phyloP scores from a whole-genome alignment of 2,113 vertebrate genomes.

The Probosciger aterrimus region DNA sequence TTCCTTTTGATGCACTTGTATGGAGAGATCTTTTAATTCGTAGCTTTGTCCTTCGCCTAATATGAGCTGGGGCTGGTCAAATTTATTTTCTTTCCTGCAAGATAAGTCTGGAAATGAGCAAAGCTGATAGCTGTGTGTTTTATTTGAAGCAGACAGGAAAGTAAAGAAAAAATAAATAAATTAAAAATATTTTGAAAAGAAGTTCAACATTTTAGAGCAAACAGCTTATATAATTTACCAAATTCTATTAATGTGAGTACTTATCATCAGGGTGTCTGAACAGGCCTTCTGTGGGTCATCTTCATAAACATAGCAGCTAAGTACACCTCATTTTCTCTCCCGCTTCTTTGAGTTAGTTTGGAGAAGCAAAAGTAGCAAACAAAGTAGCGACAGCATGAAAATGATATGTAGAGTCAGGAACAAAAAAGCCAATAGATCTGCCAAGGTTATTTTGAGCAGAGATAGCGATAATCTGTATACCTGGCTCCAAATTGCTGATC shows the following conservation, averaged over 20 bases:
- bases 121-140: background rate
- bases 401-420: slow-evolving; percentile 36
- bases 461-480: slow-evolving; percentile 54
- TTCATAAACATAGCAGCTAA: slow-evolving; percentile 19
- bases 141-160: slow-evolving; percentile 28
- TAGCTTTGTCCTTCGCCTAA: slow-evolving; percentile 21
- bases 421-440: slow-evolving; percentile 57
- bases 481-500: slow-evolving; percentile 35
- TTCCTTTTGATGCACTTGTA: background rate
- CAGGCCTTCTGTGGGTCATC: background rate
- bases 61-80: background rate
- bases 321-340: background rate
- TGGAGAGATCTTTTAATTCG: slow-evolving; percentile 1
- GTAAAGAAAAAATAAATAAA: background rate
- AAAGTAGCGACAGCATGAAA: slow-evolving; percentile 6
- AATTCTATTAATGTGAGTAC: slow-evolving; percentile 11
- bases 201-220: slow-evolving; percentile 18
- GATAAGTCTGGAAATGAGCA: slow-evolving; percentile 17
- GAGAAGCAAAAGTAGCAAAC: slow-evolving; percentile 21
- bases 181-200: background rate
- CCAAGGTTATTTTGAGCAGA: slow-evolving; percentile 34
- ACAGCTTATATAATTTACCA: slow-evolving; percentile 25
- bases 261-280: background rate
- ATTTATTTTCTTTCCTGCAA: background rate
- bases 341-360: background rate